Evolutionary conservation across 2,113 vertebrate genomes (phyloP).

Genomic region (Sarotherodon lohbergeri): DNA sequence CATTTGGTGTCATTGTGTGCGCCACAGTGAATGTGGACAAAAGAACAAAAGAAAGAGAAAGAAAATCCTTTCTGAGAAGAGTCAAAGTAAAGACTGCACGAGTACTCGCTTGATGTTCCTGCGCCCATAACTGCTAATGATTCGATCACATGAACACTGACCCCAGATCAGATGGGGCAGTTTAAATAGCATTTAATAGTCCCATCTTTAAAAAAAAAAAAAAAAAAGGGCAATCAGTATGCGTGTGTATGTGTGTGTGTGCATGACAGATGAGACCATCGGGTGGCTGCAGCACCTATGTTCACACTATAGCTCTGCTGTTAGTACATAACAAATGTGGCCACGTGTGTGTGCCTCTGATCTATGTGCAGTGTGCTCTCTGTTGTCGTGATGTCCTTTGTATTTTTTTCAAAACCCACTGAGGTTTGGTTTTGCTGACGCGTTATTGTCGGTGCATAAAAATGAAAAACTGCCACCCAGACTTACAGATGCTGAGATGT

Average conservation of each 20-base stretch:
- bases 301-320: background rate
- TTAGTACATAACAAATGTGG: background rate
- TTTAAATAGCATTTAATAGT: background rate
- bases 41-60: background rate
- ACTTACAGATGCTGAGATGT: background rate
- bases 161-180: background rate
- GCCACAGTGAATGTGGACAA: background rate
- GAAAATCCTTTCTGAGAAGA: background rate
- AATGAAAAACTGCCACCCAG: background rate
- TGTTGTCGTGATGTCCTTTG: background rate
- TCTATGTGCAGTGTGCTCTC: background rate
- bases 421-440: background rate
- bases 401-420: background rate
- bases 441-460: background rate
- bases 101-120: background rate
- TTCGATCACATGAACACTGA: background rate
- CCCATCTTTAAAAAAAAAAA: background rate
- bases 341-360: background rate
- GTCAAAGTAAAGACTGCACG: background rate
- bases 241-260: background rate
- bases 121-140: background rate
- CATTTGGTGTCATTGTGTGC: background rate
- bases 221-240: rapidly evolving
- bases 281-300: background rate
- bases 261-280: background rate